A percentile compares a stretch with the other conserved stretches of the same genome.
These are phyloP conservation scores for Yponomeuta evonymella DNA, from an alignment of 2,888 invertebrate species.

Conservation along the genomic window DNA sequence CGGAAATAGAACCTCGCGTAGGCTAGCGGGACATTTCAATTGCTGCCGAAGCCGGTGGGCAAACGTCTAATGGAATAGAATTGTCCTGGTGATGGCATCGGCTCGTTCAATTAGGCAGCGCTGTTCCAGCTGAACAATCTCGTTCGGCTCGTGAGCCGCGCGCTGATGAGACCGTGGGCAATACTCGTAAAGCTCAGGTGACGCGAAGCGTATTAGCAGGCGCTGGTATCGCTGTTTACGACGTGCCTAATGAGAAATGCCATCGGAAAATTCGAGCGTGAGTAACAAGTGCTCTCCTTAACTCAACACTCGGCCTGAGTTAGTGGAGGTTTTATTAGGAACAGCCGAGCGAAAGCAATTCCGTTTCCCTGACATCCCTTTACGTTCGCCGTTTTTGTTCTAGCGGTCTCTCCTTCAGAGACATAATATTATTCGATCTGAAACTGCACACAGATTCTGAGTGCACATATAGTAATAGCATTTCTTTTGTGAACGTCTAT, in stretches of 20 bases:
- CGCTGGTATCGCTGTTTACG: constrained; percentile 65
- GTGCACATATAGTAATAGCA: too few species aligned
- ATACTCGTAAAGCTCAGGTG: constrained; percentile 54
- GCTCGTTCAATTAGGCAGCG: constrained; percentile 1
- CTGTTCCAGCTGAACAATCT: constrained; percentile 4
- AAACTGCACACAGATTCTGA: too few species aligned
- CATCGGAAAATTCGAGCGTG: constrained; percentile 49
- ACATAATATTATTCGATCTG: too few species aligned
- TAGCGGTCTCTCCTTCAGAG: too few species aligned
- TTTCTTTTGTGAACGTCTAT: not conserved
- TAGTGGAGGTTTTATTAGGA: constrained; percentile 28
- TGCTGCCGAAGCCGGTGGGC: constrained; percentile 50
- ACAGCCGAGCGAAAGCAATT: constrained; percentile 34
- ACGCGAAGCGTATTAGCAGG: constrained; percentile 59
- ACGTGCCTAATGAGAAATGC: constrained; percentile 62
- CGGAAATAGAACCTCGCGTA: constrained; percentile 71
- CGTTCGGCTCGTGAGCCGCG: not conserved
- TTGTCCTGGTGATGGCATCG: constrained; percentile 26
- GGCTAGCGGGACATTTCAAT: constrained; percentile 72
- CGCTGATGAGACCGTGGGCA: constrained; percentile 39
- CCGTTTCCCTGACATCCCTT: constrained; percentile 26
- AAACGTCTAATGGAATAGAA: constrained; percentile 49
- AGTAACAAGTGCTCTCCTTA: constrained; percentile 47
- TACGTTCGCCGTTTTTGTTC: constrained; percentile 21
- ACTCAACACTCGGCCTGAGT: constrained; percentile 27